phyloP scores from a whole-genome alignment of 2,888 invertebrate species.

The Drosophila monieri region DNA sequence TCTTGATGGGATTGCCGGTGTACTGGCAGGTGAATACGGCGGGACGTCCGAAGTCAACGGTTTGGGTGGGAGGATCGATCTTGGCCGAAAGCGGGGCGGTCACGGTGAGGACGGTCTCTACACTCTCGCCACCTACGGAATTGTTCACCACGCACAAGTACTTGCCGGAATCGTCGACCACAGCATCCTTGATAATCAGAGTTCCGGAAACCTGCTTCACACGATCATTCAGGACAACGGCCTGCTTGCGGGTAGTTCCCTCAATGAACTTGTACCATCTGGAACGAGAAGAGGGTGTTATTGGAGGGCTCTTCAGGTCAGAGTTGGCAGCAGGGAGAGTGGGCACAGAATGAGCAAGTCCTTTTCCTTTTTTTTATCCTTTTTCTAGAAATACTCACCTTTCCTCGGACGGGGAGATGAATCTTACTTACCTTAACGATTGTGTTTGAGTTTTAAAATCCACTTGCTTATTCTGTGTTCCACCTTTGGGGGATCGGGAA shows the following conservation, averaged over 20 bases:
- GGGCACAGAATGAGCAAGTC: constrained; percentile 59
- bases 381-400: constrained; percentile 52
- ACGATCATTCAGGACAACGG: constrained; percentile 94
- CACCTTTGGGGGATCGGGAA: constrained; percentile 21
- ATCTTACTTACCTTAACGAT: constrained; percentile 49
- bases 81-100: constrained; percentile 94
- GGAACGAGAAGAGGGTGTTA: constrained; percentile 83
- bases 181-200: constrained; percentile 94
- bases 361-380: background rate
- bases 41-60: constrained; percentile 96
- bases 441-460: constrained; percentile 7
- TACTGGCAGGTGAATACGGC: constrained; percentile 96
- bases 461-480: constrained; percentile 56
- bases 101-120: constrained; percentile 95
- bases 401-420: too few relatives aligned
- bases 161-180: constrained; percentile 96
- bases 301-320: background rate
- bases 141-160: constrained; percentile 98
- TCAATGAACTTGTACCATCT: constrained; percentile 98
- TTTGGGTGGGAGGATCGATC: constrained; percentile 95
- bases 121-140: constrained; percentile 96
- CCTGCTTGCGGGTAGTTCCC: constrained; percentile 92
- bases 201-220: constrained; percentile 97
- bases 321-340: constrained; percentile 28
- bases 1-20: constrained; percentile 95